Evolutionary conservation across 2,888 invertebrate genomes (phyloP), one percentile per base, ranked within the genome.

Genomic region (Oligia fasciuncula): DNA sequence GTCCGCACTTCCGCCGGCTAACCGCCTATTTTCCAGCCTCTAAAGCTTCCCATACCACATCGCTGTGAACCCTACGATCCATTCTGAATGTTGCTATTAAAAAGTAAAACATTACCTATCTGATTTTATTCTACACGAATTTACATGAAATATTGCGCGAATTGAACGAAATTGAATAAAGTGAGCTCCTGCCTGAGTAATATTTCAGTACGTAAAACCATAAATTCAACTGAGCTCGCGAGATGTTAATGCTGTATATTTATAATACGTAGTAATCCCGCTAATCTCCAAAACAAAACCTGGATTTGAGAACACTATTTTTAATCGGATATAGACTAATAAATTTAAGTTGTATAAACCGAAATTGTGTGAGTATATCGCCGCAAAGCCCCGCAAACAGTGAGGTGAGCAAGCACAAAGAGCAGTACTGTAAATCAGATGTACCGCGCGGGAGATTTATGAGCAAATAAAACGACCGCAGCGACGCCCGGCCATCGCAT

Each of bases 391-490:
- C 84, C 90, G 91, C 91, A 92, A 93, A 92, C 93, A 93, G 90
- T 90, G 92, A 93, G 93, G 91, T 92, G 91, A 91, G 89, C 89
- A 89, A 92, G 92, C 92, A 93, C 91, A 93, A 93, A 94, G 92
- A 94, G 92, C 93, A 94, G 89, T 93, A 91, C 94, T 94, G 95
- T 95, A 96, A 96, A 95, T 95, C 95, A 95, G 94, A 92, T 92
- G 94, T 93, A 94, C 94, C 93, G 84, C 91, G 87, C 87, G 82
- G 83, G 93, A 94, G 94, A 95, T 95, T 95, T 94, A 95, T 94
- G 93, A 88, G 90, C 94, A 93, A 94, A 95, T 94, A 95, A 95
- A 95, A 93, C 91, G 92, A 93, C 94, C 94, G 87, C 94, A 94
- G 87, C 88, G 88, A 90, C 91, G 90, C 91, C 83, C 91, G 90